Base-by-base conservation (phyloP, 2,888 invertebrate species). In the Alviniconcha strummeri region DNA sequence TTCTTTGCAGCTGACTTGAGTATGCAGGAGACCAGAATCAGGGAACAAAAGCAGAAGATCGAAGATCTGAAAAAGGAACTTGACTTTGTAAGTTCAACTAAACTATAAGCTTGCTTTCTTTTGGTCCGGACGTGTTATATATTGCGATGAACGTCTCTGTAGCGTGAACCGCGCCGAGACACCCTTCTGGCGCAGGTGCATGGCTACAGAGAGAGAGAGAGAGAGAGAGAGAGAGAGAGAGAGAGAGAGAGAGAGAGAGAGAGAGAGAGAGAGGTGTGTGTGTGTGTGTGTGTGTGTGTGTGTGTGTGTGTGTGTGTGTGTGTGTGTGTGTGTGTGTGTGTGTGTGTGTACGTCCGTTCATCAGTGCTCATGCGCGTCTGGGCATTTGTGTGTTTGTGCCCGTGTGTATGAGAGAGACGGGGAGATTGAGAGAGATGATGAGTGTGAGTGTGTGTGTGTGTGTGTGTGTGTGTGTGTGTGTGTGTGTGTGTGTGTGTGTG, bases 21-120 rank as follows among this genome's bases (percentile, higher is more conserved):
- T 19, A 82, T 81, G 11, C 80, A 87, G 57, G 84, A 87, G 19
- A 82, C 80, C 56, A 75, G 83, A 19, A 67, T 88, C 19, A 52
- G 71, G 4, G 80, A 86, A 13, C 83, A 86, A 64, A 84, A 86
- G 72, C 17, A 82, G 52, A 84, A 84, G 64, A 81, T 87, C 15
- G 57, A 81, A 52, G 84, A 88, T 56, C 81, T 87, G n/a, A 86
- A 86, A 75, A 80, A 83, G 78, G 88, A 88, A 80, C 82, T 87
- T 56, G 86, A 88, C 56, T 83, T 84, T 84, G 87, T 87, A 80
- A 77, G 85, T 64, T 9, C 36, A 36, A 36, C 36, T 1, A 36
- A 36, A 1, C 36, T 36, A 36, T 36, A 36, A 36, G 36, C 36
- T 36, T 6, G 15, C 76, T 11, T 7, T 57, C 76, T 57, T 6